Percentiles rank a stretch among this genome's conserved stretches.
These are phyloP conservation scores for Xylocampa areola DNA, from an alignment of 2,888 invertebrate genomes.

Conservation along the genomic window DNA sequence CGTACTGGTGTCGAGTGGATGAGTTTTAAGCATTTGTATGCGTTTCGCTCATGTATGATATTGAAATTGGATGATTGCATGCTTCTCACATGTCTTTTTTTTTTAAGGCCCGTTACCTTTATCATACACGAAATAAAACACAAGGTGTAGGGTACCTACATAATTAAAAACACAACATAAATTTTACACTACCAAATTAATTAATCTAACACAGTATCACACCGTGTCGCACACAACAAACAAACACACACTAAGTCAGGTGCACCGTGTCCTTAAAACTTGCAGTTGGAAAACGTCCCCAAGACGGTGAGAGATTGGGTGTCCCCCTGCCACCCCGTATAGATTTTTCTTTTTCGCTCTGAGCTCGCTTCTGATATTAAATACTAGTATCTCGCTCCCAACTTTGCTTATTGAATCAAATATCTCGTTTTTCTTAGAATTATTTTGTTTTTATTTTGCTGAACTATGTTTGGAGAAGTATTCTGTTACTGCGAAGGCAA, in stretches of 20 bases:
- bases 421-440: slow-evolving; percentile 46
- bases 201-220: slow-evolving; percentile 20
- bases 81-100: no score
- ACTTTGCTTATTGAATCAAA: slow-evolving; percentile 54
- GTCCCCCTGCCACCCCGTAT: slow-evolving; percentile 61
- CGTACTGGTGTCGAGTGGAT: no score
- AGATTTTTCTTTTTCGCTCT: slow-evolving; percentile 81
- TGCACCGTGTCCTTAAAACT: slow-evolving; percentile 37
- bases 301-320: slow-evolving; percentile 37
- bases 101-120: no score
- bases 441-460: slow-evolving; percentile 12
- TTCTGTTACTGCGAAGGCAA: no score
- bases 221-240: slow-evolving; percentile 26
- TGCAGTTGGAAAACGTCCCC: slow-evolving; percentile 51
- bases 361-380: slow-evolving; percentile 77
- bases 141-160: not conserved
- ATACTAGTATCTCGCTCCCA: slow-evolving; percentile 68
- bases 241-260: slow-evolving; percentile 31
- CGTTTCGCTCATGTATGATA: no score
- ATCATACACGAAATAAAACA: slow-evolving; percentile 2
- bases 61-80: no score
- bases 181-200: slow-evolving; percentile 27
- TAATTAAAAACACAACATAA: slow-evolving; percentile 23
- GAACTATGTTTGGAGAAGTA: not conserved
- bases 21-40: no score